These are phyloP conservation scores for Lagocephalus sceleratus DNA, from an alignment of 2,797 vertebrate genomes.

Conservation along the genomic window DNA sequence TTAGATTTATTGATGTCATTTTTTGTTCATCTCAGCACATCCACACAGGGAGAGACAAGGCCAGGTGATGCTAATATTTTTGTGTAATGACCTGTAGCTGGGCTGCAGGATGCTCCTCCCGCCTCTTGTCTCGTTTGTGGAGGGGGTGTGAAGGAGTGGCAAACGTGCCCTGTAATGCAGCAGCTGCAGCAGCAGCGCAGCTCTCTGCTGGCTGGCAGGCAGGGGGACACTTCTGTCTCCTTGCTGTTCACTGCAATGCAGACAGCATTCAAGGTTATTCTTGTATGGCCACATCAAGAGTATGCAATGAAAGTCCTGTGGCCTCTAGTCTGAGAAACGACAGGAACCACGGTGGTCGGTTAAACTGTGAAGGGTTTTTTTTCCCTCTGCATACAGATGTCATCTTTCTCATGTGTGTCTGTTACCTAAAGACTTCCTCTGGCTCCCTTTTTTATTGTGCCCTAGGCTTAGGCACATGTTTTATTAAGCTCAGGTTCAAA, in stretches of 20 bases:
- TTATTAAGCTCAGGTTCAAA: constrained; percentile 40
- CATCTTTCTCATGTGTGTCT: constrained; percentile 9
- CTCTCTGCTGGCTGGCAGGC: constrained; percentile 38
- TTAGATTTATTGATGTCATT: constrained; percentile 5
- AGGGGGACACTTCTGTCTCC: constrained; percentile 24
- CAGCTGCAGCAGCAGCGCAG: constrained; percentile 26
- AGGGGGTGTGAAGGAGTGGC: constrained; percentile 14
- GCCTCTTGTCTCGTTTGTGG: constrained; percentile 10
- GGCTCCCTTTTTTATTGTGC: constrained; percentile 28
- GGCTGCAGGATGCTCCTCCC: constrained; percentile 1
- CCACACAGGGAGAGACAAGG: constrained; percentile 23
- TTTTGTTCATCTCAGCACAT: constrained; percentile 2
- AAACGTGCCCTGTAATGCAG: constrained; percentile 43
- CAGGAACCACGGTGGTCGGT: not conserved
- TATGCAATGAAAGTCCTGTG: constrained; percentile 13
- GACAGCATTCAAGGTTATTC: constrained; percentile 66
- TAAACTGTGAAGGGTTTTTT: constrained; percentile 18
- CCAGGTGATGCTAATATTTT: constrained; percentile 1
- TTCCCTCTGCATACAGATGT: not conserved
- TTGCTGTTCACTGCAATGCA: constrained; percentile 64
- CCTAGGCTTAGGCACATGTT: constrained; percentile 30
- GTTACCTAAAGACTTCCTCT: constrained; percentile 34
- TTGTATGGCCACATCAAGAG: constrained; percentile 15
- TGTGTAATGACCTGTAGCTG: constrained; percentile 7
- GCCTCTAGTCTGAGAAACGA: not conserved